Evolutionary conservation across 92 coral and sea anemone species (phyloP).

Genomic region (Desmophyllum pertusum): DNA sequence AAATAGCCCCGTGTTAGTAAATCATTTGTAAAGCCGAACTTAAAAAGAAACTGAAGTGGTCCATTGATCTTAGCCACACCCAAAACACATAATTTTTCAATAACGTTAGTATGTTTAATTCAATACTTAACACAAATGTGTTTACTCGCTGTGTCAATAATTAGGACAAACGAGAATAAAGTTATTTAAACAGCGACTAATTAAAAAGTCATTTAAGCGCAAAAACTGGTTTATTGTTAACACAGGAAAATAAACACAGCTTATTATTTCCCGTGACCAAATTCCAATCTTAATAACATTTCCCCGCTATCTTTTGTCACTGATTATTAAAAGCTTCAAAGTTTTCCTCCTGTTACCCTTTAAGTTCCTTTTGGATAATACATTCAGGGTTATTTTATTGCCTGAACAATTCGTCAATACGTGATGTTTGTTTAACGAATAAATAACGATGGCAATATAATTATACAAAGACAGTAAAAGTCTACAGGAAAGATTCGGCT

Average conservation of each 20-base stretch:
- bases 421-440: background rate
- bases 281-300: background rate
- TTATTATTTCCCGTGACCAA: background rate
- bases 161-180: background rate
- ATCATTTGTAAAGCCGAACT: background rate
- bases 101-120: background rate
- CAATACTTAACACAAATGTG: background rate
- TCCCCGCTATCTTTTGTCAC: background rate
- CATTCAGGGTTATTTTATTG: background rate
- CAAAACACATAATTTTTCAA: background rate
- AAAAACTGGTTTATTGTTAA: background rate
- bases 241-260: background rate
- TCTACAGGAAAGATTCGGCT: background rate
- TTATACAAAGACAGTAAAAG: background rate
- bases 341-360: background rate
- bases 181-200: conserved; percentile 12
- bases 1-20: no score
- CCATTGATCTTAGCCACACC: background rate
- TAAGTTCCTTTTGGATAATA: background rate
- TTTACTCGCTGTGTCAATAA: background rate
- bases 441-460: background rate
- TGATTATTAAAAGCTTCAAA: background rate
- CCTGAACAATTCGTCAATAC: background rate
- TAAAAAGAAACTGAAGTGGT: background rate
- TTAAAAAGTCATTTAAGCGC: conserved; percentile 9